Percentiles rank a stretch among this genome's conserved stretches.
These are phyloP conservation scores for Apogon talboti DNA, from an alignment of 2,797 vertebrate genomes.

Conservation along the genomic window DNA sequence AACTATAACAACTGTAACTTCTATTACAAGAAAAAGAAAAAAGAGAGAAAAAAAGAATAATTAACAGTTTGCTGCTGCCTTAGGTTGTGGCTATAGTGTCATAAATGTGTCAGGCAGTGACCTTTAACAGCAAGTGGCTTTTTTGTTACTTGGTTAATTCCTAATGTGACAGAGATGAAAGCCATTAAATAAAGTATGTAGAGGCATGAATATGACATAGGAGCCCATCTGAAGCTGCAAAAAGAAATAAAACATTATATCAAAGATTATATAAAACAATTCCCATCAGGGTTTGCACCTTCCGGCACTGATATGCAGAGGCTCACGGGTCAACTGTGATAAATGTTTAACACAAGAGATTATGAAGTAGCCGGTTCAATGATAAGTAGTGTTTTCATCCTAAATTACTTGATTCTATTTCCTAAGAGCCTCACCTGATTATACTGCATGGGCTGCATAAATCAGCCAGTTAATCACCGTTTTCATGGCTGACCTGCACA, in stretches of 20 bases:
- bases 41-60: too few species aligned
- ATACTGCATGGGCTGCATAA: constrained; percentile 17
- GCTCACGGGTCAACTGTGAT: constrained; percentile 43
- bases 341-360: constrained; percentile 42
- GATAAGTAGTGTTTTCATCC: constrained; percentile 35
- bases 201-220: too few species aligned
- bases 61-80: too few species aligned
- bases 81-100: too few species aligned
- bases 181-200: neutral
- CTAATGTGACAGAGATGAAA: constrained; percentile 4
- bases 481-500: constrained; percentile 12
- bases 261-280: constrained; percentile 12
- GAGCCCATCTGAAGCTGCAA: neutral
- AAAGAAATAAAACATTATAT: neutral
- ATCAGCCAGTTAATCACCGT: constrained; percentile 23
- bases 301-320: constrained; percentile 1
- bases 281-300: constrained; percentile 5
- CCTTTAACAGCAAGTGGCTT: too few species aligned
- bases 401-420: constrained; percentile 34
- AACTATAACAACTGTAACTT: too few species aligned
- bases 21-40: too few species aligned
- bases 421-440: constrained; percentile 27
- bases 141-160: too few species aligned
- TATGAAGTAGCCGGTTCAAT: constrained; percentile 32
- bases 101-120: too few species aligned